phyloP scores from a whole-genome alignment of 1,140 invertebrate species.

The Piezodorus guildinii region DNA sequence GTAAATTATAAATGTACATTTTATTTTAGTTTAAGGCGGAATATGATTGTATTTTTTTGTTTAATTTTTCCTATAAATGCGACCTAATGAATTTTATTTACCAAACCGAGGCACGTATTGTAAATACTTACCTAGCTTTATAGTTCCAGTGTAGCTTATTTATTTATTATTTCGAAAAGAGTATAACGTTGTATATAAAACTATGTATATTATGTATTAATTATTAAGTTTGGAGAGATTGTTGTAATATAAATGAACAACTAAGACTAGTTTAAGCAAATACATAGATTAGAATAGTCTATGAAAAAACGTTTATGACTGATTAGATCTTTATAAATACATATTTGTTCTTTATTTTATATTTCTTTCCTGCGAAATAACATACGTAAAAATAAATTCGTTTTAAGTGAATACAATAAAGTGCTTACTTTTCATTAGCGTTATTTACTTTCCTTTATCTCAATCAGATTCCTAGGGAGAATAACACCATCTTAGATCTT shows the following conservation, averaged over 20 bases:
- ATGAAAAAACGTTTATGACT: background rate
- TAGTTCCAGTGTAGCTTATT: slow-evolving; percentile 11
- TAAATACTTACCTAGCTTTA: slow-evolving; percentile 9
- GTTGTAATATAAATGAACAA: background rate
- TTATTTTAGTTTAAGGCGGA: too few species aligned
- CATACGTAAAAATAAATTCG: too few species aligned
- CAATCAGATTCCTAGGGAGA: too few species aligned
- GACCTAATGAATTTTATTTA: slow-evolving; percentile 1
- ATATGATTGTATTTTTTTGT: background rate
- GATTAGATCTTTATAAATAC: slow-evolving; percentile 2
- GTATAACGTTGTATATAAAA: background rate
- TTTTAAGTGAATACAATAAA: too few species aligned
- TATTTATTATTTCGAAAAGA: slow-evolving; percentile 11
- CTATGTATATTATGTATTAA: slow-evolving; percentile 9
- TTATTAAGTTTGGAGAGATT: background rate
- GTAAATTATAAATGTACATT: too few species aligned
- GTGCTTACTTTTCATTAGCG: too few species aligned
- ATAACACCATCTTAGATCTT: too few species aligned
- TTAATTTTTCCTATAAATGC: background rate
- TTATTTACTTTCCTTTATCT: too few species aligned
- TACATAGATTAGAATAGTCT: background rate
- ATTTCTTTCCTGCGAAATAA: too few species aligned
- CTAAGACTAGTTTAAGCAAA: background rate
- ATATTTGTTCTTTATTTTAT: too few species aligned
- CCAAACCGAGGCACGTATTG: background rate